phyloP scores from a whole-genome alignment of 2,888 invertebrate species.

The Erebia palarica region DNA sequence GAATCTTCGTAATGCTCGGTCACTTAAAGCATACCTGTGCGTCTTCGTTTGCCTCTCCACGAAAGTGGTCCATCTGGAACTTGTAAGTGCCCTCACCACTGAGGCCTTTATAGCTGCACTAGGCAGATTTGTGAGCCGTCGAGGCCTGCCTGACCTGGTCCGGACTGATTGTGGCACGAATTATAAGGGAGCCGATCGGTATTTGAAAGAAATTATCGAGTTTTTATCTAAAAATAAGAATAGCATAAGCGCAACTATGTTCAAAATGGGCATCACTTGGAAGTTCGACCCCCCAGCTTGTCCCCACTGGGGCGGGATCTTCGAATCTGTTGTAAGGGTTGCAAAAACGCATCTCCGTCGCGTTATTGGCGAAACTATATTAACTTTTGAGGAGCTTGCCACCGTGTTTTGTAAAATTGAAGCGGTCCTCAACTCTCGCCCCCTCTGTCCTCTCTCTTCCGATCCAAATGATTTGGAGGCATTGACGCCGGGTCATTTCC shows the following conservation, averaged over 20 bases:
- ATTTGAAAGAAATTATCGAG: conserved; percentile 7
- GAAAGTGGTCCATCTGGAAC: too few species aligned
- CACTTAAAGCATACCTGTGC: too few species aligned
- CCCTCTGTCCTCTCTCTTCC: conserved; percentile 14
- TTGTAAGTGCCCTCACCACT: too few species aligned
- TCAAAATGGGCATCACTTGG: conserved; percentile 5
- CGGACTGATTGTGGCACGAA: conserved; percentile 28
- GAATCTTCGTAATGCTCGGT: too few species aligned
- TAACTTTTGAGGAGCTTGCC: conserved; percentile 19
- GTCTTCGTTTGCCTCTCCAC: too few species aligned
- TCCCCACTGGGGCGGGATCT: conserved; percentile 13
- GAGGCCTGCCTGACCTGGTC: too few species aligned
- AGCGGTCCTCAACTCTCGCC: conserved; percentile 15
- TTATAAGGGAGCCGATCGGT: conserved; percentile 12
- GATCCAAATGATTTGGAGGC: conserved; percentile 13
- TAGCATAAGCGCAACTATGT: neutral
- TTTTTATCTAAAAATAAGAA: conserved; percentile 2
- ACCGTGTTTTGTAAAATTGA: too few species aligned
- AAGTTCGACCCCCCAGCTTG: conserved; percentile 11
- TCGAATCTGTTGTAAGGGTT: conserved; percentile 5
- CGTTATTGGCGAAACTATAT: conserved; percentile 12
- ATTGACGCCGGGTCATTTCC: conserved; percentile 5
- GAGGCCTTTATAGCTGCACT: too few species aligned
- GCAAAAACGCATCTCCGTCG: conserved; percentile 15
- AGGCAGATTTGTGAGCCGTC: too few species aligned